Conservation (phyloP, 53 echinoderm and acorn worm species). For the Stichopus horrens region DNA sequence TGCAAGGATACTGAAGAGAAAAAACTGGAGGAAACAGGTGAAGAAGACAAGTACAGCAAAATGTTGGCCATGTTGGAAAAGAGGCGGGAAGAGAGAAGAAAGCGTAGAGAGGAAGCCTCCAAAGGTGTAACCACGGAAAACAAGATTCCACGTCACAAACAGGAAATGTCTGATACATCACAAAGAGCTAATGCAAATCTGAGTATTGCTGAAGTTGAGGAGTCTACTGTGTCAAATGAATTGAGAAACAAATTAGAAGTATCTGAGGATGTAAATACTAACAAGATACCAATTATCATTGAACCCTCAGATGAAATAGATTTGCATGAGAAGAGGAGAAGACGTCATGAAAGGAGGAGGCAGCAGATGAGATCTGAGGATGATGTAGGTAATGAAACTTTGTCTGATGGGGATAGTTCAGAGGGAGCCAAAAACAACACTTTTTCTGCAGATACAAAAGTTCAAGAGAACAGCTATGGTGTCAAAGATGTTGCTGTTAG, state of each 20-base stretch:
- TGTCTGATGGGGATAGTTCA: background rate
- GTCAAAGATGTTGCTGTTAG: background rate
- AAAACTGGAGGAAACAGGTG: conserved; percentile 9
- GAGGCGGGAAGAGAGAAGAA: conserved; percentile 14
- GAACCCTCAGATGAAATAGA: background rate
- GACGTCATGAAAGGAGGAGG: conserved; percentile 30
- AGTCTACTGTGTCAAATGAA: background rate
- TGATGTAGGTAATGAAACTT: background rate
- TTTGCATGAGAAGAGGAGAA: conserved; percentile 33
- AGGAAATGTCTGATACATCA: background rate
- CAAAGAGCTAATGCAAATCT: background rate
- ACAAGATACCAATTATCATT: conserved; percentile 3
- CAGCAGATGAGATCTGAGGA: conserved; percentile 8
- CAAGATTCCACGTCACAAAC: background rate
- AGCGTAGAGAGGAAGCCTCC: background rate
- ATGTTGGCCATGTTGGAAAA: background rate
- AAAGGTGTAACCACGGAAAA: background rate
- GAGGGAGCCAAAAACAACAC: background rate
- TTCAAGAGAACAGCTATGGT: background rate
- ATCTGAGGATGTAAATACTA: background rate
- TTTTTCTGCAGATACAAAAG: background rate
- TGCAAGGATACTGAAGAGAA: conserved; percentile 4
- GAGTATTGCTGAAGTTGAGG: background rate
- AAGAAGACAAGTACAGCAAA: conserved; percentile 14
- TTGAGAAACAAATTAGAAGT: conserved; percentile 1